These are phyloP conservation scores for Amphimedon queenslandica DNA, from an alignment of 37 sponge, comb jelly and placozoan species.

Conservation along the genomic window DNA sequence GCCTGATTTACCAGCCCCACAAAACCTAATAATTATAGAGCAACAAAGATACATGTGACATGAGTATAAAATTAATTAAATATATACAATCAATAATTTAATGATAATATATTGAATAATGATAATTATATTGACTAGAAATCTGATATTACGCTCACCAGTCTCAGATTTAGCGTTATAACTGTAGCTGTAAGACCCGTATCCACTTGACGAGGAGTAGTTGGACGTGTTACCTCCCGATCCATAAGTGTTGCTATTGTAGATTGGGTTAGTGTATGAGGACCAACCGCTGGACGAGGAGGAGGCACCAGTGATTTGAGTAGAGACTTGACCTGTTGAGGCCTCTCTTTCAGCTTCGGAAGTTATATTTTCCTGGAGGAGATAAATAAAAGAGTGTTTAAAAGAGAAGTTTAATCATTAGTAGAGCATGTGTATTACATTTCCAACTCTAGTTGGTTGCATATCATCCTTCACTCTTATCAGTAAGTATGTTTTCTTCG, in stretches of 20 bases:
- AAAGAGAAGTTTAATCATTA: no score
- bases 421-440: not conserved
- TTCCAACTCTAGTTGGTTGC: not conserved
- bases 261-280: conserved; percentile 9
- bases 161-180: conserved; percentile 38
- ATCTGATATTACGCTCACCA: no score
- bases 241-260: not conserved
- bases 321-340: no score
- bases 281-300: not conserved
- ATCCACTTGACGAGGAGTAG: conserved; percentile 1
- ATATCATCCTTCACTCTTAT: conserved; percentile 37
- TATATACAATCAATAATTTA: no score
- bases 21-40: conserved; percentile 74
- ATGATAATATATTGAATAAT: no score
- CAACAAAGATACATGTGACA: no score
- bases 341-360: no score
- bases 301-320: not conserved
- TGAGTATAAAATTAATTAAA: no score
- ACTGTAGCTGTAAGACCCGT: conserved; percentile 14
- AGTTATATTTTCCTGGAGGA: no score
- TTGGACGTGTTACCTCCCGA: not conserved
- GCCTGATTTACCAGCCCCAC: conserved; percentile 96
- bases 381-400: no score
- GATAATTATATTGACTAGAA: no score
- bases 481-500: conserved; percentile 12